phyloP scores from a whole-genome alignment of 2,888 invertebrate species.

The Volucella bombylans region DNA sequence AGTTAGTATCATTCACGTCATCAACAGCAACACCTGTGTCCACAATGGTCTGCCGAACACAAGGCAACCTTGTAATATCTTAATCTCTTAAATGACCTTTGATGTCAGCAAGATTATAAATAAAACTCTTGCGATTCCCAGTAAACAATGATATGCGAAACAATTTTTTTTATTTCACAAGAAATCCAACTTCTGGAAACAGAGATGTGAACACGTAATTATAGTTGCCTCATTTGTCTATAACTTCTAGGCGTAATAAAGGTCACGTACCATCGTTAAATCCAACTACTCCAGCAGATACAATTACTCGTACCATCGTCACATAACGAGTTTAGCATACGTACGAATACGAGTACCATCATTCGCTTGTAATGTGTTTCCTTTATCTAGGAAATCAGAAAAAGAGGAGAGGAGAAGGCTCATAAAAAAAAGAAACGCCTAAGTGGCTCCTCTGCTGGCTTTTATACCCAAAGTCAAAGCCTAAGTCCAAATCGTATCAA shows the following conservation, averaged over 20 bases:
- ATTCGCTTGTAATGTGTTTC: background rate
- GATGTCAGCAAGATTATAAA: background rate
- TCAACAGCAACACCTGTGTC: too few relatives aligned
- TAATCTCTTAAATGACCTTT: constrained; percentile 5
- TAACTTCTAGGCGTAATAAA: constrained; percentile 37
- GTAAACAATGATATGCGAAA: constrained; percentile 9
- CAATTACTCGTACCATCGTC: background rate
- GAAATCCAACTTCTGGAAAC: constrained; percentile 24
- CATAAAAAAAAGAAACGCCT: background rate
- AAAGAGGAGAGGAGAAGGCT: constrained; percentile 3
- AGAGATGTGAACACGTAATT: constrained; percentile 15
- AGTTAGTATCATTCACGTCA: too few relatives aligned
- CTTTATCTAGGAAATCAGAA: constrained; percentile 8
- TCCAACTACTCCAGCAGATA: constrained; percentile 44
- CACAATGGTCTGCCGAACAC: background rate
- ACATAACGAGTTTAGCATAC: background rate
- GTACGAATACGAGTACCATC: too few relatives aligned
- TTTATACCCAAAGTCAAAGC: background rate
- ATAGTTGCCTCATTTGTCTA: constrained; percentile 21
- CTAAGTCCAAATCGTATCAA: too few relatives aligned
- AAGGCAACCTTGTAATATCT: background rate
- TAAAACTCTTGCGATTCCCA: background rate
- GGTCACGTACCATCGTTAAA: constrained; percentile 62
- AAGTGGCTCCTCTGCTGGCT: background rate
- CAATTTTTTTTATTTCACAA: constrained; percentile 6